A percentile compares a stretch with the other conserved stretches of the same genome.
phyloP scores from a whole-genome alignment of 2,888 invertebrate species.

The Drosophila paranaensis region DNA sequence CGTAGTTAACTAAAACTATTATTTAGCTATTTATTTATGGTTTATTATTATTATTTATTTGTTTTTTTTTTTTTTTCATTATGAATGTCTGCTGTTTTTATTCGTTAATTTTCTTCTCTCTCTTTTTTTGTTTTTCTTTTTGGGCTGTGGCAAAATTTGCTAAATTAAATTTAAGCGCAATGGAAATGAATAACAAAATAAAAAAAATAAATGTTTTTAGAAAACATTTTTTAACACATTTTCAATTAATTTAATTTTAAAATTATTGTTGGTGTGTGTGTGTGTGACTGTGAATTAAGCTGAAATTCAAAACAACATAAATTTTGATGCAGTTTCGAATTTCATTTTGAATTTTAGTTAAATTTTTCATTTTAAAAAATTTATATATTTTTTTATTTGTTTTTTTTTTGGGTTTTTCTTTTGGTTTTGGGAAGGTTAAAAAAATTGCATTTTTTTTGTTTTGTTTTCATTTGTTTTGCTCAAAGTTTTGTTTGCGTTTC shows the following conservation, averaged over 20 bases:
- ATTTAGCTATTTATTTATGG: conserved; percentile 58
- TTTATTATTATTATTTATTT: conserved; percentile 22
- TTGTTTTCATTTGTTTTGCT: conserved; percentile 4
- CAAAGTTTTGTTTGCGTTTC: conserved; percentile 27
- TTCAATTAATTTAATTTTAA: conserved; percentile 7
- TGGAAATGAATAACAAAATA: conserved; percentile 47
- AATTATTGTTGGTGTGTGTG: conserved; percentile 22
- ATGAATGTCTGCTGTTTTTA: conserved; percentile 16
- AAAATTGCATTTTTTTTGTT: conserved; percentile 43
- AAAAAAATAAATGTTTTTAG: conserved; percentile 47
- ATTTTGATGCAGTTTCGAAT: not conserved
- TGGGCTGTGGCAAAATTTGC: conserved; percentile 57
- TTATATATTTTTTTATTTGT: conserved; percentile 11
- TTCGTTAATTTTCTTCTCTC: not conserved
- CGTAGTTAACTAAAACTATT: conserved; percentile 82
- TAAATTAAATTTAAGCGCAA: conserved; percentile 62
- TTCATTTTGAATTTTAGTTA: not conserved
- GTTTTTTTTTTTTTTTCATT: too few relatives aligned
- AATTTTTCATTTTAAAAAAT: conserved; percentile 7
- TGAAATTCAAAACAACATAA: conserved; percentile 31
- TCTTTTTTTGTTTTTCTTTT: conserved; percentile 12
- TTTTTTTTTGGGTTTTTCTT: conserved; percentile 22
- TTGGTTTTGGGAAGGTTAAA: conserved; percentile 82
- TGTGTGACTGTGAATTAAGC: conserved; percentile 27
- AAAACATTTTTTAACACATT: conserved; percentile 36